Conservation (phyloP, 2,888 invertebrate genomes). For the Drosophila quinaria region DNA sequence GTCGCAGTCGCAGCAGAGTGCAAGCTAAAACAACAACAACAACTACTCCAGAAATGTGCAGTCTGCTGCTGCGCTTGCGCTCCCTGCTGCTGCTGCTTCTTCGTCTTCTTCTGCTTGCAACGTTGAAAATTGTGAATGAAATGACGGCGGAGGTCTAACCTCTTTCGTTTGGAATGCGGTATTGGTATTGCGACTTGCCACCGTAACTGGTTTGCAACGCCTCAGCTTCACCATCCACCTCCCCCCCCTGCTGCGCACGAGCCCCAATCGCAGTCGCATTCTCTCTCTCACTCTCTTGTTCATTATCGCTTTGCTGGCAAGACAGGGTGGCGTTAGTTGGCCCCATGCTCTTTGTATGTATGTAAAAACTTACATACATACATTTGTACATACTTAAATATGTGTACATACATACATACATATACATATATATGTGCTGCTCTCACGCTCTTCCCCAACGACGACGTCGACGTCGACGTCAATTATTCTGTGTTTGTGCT, state of each 20-base stretch:
- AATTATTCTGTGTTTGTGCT: conserved; percentile 27
- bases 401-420: not conserved
- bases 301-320: conserved; percentile 73
- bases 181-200: conserved; percentile 80
- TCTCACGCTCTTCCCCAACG: conserved; percentile 18
- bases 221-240: not conserved
- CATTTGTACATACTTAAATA: not conserved
- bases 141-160: conserved; percentile 82
- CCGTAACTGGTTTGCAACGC: conserved; percentile 75
- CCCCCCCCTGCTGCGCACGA: not conserved
- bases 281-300: conserved; percentile 36
- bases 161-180: conserved; percentile 83
- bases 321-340: conserved; percentile 72
- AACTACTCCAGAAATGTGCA: conserved; percentile 58
- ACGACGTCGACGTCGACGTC: conserved; percentile 17
- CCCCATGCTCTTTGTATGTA: conserved; percentile 37
- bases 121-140: conserved; percentile 85
- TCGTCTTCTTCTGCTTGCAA: conserved; percentile 30
- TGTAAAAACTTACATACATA: conserved; percentile 3
- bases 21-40: conserved; percentile 24
- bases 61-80: conserved; percentile 27
- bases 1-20: conserved; percentile 17
- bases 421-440: conserved; percentile 10
- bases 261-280: conserved; percentile 24
- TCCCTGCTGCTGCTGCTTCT: conserved; percentile 3